These are phyloP conservation scores for Sepioteuthis lessoniana DNA, from an alignment of 2,888 invertebrate species.

Conservation along the genomic window DNA sequence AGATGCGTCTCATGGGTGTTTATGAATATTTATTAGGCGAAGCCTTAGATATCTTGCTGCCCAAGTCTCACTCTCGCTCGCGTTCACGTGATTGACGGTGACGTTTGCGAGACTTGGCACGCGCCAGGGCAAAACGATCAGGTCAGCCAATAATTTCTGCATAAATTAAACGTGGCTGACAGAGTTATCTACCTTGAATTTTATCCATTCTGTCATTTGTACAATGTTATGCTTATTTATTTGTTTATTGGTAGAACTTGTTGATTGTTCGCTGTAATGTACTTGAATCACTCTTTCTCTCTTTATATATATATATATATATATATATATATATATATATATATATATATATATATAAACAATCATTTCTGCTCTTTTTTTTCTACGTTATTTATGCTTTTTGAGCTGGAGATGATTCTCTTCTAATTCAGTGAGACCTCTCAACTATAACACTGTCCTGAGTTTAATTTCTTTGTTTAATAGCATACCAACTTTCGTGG, in stretches of 20 bases:
- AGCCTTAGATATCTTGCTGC: neutral
- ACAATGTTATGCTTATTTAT: neutral
- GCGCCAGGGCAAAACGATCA: neutral
- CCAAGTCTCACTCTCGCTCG: neutral
- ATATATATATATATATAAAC: too few species aligned
- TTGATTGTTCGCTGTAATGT: neutral
- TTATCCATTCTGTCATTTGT: neutral
- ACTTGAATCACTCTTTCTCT: neutral
- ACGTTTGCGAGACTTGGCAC: neutral
- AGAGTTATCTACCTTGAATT: neutral
- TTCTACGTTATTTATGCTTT: too few species aligned
- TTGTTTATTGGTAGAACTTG: neutral
- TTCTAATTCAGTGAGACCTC: too few species aligned
- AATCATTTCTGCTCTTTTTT: too few species aligned
- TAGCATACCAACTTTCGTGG: too few species aligned
- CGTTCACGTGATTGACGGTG: conserved; percentile 23
- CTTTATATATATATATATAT: too few species aligned
- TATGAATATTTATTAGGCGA: neutral
- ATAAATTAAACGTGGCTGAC: neutral
- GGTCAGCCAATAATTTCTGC: neutral
- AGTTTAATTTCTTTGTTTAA: too few species aligned
- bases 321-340: too few species aligned
- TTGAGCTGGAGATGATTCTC: too few species aligned
- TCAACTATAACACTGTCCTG: too few species aligned
- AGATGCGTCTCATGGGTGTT: neutral